Evolutionary conservation across 2,797 vertebrate species (phyloP), one percentile per base, ranked within the genome.

Genomic region (Cuniculus paca): DNA sequence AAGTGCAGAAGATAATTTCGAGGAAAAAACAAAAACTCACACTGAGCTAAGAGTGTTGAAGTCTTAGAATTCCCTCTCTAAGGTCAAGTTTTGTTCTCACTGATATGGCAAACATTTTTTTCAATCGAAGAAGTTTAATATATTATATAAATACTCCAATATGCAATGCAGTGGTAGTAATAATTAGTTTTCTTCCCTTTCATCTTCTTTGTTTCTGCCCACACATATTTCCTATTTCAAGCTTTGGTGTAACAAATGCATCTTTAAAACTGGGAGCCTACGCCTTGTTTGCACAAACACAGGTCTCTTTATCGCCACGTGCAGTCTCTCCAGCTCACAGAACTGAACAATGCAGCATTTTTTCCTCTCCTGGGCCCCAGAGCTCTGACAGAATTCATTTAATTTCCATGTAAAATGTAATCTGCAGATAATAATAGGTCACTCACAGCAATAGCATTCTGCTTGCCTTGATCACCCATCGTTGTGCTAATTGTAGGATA

Each of bases 401-500:
- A 75, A 97, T 98, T 97, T 93, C 92, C 65, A 58, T 81, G 94
- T 95, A 97, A 98, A 98, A 98, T 96, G 92, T 79, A 98, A 97
- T 96, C 78, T 2, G 86, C 77, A 78, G 92, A 93, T 98, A 98
- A 98, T 97, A 96, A 98, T 94, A 98, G 98, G 98, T 99, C 98
- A 98, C 97, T 98, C 54, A 50, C 74, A 97, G 97, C 95, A 97
- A 97, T 93, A 97, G 65, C 94, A 91, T 92, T 98, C 97, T 97
- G 97, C 95, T 97, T 75, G 31, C 97, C 94, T 96, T 88, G 96
- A 97, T 97, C 94, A 87, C 97, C 98, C 95, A 52, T 95, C 96
- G 85, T 96, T 93, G 97, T 98, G 98, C 97, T 98, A 98, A 98
- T 98, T 98, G 97, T 79, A 75, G 86, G 94, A 97, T 95, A 97